A percentile compares a stretch with the other conserved stretches of the same genome.
These are phyloP conservation scores for Engystomops pustulosus DNA, from an alignment of 2,113 vertebrate species.

Conservation along the genomic window DNA sequence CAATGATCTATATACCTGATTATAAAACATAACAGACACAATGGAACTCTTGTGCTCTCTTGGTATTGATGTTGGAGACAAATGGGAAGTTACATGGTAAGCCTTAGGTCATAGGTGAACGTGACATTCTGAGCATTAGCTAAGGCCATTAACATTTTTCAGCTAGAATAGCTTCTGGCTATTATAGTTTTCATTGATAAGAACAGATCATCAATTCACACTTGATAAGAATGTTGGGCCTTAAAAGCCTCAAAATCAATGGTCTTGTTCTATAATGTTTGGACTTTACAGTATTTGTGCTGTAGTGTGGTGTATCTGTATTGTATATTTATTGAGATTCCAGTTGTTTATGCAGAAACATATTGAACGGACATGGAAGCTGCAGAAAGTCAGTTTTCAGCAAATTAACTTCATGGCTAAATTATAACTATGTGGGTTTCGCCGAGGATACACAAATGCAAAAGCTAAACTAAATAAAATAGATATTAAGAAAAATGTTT, in stretches of 20 bases:
- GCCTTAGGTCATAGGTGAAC: background rate
- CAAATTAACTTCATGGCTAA: too few species aligned
- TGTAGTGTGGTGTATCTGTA: background rate
- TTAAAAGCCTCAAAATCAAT: conserved; percentile 31
- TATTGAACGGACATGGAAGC: background rate
- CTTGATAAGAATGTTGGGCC: background rate
- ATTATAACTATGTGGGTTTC: too few species aligned
- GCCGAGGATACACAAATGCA: too few species aligned
- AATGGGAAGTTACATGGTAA: background rate
- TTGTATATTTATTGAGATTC: background rate
- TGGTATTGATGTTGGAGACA: conserved; percentile 19
- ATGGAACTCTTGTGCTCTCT: background rate
- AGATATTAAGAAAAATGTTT: too few species aligned
- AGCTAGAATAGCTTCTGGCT: background rate
- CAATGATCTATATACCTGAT: background rate
- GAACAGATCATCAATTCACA: conserved; percentile 7
- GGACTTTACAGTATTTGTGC: background rate
- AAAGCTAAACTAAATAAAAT: too few species aligned
- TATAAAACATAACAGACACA: background rate
- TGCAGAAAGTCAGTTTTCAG: background rate
- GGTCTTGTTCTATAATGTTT: conserved; percentile 14
- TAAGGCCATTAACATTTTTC: conserved; percentile 26
- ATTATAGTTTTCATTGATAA: conserved; percentile 27
- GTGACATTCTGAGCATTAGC: background rate
- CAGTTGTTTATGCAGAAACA: background rate